Conservation (phyloP, 2,888 invertebrate genomes). For the Diabrotica balteata region DNA sequence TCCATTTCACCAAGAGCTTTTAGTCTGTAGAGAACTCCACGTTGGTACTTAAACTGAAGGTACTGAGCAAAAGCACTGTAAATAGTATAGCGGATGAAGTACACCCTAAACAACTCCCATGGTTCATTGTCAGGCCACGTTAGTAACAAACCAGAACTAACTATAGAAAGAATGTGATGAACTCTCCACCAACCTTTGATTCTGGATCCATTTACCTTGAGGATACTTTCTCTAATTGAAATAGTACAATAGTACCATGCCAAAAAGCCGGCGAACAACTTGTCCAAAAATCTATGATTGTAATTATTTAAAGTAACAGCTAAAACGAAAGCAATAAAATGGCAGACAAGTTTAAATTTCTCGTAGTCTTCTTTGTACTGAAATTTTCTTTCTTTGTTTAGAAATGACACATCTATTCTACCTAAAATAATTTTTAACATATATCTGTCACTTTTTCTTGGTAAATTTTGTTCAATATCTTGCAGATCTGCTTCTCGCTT, state of each 20-base stretch:
- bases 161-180: conserved; percentile 96
- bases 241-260: conserved; percentile 99
- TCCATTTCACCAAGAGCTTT: conserved; percentile 94
- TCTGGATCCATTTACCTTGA: conserved; percentile 96
- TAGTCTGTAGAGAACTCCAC: conserved; percentile 70
- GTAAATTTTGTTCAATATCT: conserved; percentile 89
- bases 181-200: conserved; percentile 98
- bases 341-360: conserved; percentile 93
- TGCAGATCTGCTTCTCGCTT: conserved; percentile 82
- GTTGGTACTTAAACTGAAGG: conserved; percentile 73
- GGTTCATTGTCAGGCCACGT: conserved; percentile 96
- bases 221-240: conserved; percentile 96
- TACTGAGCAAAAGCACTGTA: conserved; percentile 78
- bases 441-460: conserved; percentile 88
- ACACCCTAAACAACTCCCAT: conserved; percentile 86
- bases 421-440: conserved; percentile 86
- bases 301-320: conserved; percentile 73
- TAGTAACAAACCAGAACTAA: conserved; percentile 88
- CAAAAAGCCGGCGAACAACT: conserved; percentile 87
- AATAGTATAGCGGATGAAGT: conserved; percentile 92
- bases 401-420: conserved; percentile 92
- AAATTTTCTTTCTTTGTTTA: conserved; percentile 90
- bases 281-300: conserved; percentile 75
- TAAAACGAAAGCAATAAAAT: conserved; percentile 84
- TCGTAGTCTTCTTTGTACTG: conserved; percentile 98